Evolutionary conservation across 1,140 invertebrate species (phyloP).

Genomic region (silkworm (Bombyx mori)): DNA sequence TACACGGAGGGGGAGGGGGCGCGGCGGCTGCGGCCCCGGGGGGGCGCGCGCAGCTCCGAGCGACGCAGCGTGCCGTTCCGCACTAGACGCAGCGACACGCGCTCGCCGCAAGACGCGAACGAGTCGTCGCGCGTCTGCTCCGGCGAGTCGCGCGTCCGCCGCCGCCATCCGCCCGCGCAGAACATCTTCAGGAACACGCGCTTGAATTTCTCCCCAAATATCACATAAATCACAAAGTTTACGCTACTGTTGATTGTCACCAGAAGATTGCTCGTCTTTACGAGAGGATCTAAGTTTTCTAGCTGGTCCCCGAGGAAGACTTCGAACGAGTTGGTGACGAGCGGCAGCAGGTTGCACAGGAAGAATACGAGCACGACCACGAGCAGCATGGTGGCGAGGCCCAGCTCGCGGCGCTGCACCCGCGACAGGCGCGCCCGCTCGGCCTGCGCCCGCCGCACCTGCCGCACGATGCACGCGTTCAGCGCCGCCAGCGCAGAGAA

Average conservation of each 20-base stretch:
- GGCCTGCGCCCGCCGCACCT: slow-evolving; percentile 86
- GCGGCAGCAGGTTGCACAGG: slow-evolving; percentile 91
- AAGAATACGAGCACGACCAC: slow-evolving; percentile 96
- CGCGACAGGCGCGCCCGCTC: slow-evolving; percentile 86
- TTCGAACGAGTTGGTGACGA: slow-evolving; percentile 91
- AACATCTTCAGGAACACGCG: slow-evolving; percentile 90
- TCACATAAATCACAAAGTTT: slow-evolving; percentile 97
- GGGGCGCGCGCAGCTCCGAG: slow-evolving; percentile 69
- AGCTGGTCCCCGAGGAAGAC: slow-evolving; percentile 78
- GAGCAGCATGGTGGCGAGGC: slow-evolving; percentile 92
- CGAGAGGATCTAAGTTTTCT: slow-evolving; percentile 80
- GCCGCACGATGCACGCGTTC: slow-evolving; percentile 90
- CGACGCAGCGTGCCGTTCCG: slow-evolving; percentile 64
- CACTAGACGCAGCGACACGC: slow-evolving; percentile 77
- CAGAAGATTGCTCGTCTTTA: slow-evolving; percentile 91
- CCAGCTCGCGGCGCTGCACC: slow-evolving; percentile 88
- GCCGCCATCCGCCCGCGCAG: slow-evolving; percentile 76
- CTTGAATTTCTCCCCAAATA: slow-evolving; percentile 97
- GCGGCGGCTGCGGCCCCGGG: slow-evolving; percentile 13
- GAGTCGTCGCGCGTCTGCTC: slow-evolving; percentile 83
- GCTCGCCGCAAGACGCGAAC: slow-evolving; percentile 80
- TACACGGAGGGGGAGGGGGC: slow-evolving; percentile 18
- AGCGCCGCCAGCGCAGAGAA: slow-evolving; percentile 87
- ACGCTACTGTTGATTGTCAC: slow-evolving; percentile 97
- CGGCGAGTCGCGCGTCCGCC: slow-evolving; percentile 76